Percentiles rank a stretch among this genome's conserved stretches.
Conservation (phyloP, 2,888 invertebrate genomes). For the Thera obeliscata region DNA sequence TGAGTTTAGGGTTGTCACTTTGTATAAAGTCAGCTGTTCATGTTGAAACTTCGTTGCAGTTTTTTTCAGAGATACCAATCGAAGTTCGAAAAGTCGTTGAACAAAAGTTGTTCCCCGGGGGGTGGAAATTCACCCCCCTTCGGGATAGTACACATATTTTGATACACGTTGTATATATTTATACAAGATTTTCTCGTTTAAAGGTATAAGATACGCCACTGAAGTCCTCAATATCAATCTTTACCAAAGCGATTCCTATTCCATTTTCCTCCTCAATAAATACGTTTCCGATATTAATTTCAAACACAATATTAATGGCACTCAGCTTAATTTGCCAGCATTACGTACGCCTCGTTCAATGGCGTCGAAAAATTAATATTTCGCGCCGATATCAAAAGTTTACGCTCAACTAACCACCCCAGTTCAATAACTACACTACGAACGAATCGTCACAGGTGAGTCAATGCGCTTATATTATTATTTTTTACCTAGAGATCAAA, state of each 20-base stretch:
- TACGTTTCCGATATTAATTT: constrained; percentile 63
- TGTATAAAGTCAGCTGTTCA: no score
- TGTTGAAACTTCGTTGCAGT: no score
- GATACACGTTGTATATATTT: no score
- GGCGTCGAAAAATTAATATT: constrained; percentile 83
- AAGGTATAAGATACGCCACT: no score
- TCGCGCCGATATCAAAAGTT: constrained; percentile 82
- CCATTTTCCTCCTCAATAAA: constrained; percentile 24
- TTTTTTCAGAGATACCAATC: no score
- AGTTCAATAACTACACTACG: constrained; percentile 69
- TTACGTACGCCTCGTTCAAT: constrained; percentile 79
- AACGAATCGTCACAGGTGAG: constrained; percentile 77
- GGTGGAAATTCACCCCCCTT: no score
- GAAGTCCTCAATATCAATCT: no score
- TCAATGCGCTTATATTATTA: constrained; percentile 79
- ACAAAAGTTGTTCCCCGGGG: no score
- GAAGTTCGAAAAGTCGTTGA: no score
- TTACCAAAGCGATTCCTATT: neutral
- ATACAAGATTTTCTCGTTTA: no score
- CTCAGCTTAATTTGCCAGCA: constrained; percentile 80
- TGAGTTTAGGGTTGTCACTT: no score
- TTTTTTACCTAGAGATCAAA: constrained; percentile 80
- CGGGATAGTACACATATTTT: no score
- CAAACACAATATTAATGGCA: constrained; percentile 76
- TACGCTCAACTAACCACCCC: constrained; percentile 82